phyloP scores from a whole-genome alignment of 1,140 invertebrate genomes.

The Calliphora vicina region DNA sequence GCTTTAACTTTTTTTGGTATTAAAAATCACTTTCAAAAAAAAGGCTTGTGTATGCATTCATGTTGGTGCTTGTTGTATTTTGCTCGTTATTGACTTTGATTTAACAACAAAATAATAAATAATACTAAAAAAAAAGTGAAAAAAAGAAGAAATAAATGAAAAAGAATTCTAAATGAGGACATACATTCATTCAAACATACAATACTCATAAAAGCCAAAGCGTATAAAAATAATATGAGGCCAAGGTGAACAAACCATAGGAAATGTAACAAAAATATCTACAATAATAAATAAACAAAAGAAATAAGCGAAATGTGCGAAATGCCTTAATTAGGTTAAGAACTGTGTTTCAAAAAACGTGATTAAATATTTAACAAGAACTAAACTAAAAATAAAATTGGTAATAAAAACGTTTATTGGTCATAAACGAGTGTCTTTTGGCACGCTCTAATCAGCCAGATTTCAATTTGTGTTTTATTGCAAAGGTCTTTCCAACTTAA shows the following conservation, averaged over 20 bases:
- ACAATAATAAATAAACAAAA: neutral
- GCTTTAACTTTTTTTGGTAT: neutral
- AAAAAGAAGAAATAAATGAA: neutral
- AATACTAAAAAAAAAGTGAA: neutral
- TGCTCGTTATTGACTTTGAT: neutral
- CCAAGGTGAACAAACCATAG: slow-evolving; percentile 8
- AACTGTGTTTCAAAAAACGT: neutral
- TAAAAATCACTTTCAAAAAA: neutral
- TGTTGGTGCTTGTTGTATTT: neutral
- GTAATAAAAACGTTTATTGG: neutral
- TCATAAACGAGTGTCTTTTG: neutral
- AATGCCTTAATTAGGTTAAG: neutral
- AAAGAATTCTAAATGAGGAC: neutral
- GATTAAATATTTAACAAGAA: neutral
- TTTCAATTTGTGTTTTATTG: neutral
- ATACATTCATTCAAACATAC: neutral
- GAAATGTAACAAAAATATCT: neutral
- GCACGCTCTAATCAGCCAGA: neutral
- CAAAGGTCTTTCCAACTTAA: too few species aligned
- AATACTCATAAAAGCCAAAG: neutral
- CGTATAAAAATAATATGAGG: neutral
- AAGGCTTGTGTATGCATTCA: neutral
- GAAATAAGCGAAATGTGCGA: neutral
- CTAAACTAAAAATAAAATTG: neutral
- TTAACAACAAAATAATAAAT: neutral